Base-by-base conservation (phyloP, 2,888 invertebrate genomes). In the Crocallis elinguaria region DNA sequence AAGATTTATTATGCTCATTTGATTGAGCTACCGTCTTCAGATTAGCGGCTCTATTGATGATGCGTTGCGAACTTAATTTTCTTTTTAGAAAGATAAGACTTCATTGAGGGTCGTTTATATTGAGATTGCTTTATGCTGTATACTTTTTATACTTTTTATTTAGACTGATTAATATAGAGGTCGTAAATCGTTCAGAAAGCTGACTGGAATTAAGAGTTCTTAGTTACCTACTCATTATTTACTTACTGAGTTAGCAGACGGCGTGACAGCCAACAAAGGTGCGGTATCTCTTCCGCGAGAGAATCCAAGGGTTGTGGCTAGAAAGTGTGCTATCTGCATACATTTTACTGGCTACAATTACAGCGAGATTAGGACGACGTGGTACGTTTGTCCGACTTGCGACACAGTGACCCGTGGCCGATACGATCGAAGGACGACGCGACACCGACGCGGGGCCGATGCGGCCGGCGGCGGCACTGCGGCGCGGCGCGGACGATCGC, bases 21-120 rank as follows among this genome's bases (percentile, higher is more conserved):
- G 75, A 79, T 81, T 79, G 81, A 84, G 86, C 87, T 86, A 87
- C 87, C 79, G 87, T 83, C 83, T 77, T 75, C 77, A 84, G 85
- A 86, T 89, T 86, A 87, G 86, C 79, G 71, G 73, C 68, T 64
- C 73, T 77, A 71, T 71, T 71, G 53, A 54, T 70, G 62, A 69
- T 66, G 69, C 64, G 68, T 67, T 59, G 67, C 66, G 62, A 72
- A 69, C 74, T 79, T 76, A 61, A 73, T 73, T 75, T 50, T 67
- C 66, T 70, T 62, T 69, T 70, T 62, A 32, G 44, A 65, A 25
- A 57, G 60, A 57, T 59, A 57, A 52, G 43, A 32, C 17, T 56
- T 48, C 44, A 57, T 35, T 32, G 49, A 42, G 38, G 38, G 25
- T 3, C 37, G 32, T 49, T 54, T 54, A 32, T 54, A 30, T 11